Evolutionary conservation across 2,888 invertebrate genomes (phyloP).

Genomic region (Melitaea athalia): DNA sequence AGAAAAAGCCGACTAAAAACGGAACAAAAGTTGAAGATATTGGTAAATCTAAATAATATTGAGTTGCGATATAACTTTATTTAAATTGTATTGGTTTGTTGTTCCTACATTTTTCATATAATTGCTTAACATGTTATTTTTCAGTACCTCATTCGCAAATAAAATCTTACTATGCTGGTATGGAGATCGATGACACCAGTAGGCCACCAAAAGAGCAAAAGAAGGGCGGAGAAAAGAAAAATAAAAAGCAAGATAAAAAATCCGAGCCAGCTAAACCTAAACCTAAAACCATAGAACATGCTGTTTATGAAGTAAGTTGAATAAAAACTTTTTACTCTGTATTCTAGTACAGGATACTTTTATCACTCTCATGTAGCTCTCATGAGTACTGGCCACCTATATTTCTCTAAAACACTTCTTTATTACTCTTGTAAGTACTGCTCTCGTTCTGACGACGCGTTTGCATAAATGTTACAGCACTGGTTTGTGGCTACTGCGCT

Average conservation of each 20-base stretch:
- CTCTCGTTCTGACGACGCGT: no score
- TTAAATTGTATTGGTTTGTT: not conserved
- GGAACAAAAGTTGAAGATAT: conserved; percentile 89
- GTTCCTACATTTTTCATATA: not conserved
- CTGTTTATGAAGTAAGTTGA: conserved; percentile 81
- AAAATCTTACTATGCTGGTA: conserved; percentile 84
- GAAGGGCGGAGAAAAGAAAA: conserved; percentile 72
- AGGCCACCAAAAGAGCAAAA: conserved; percentile 80
- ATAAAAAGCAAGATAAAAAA: conserved; percentile 76
- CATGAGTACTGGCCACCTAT: no score
- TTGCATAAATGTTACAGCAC: no score
- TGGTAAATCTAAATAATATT: conserved; percentile 79
- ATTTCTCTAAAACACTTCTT: not conserved
- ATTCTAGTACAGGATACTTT: not conserved
- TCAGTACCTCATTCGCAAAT: conserved; percentile 87
- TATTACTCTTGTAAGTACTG: not conserved
- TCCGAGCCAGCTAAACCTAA: conserved; percentile 83
- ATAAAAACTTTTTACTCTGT: not conserved
- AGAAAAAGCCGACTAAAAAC: conserved; percentile 83
- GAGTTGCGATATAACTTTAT: conserved; percentile 3
- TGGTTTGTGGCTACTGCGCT: no score
- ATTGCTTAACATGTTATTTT: conserved; percentile 26
- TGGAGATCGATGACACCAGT: conserved; percentile 84
- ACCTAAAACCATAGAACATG: conserved; percentile 85
- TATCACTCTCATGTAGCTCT: no score